phyloP scores from a whole-genome alignment of 1,140 invertebrate genomes.

The Cydia pomonella region DNA sequence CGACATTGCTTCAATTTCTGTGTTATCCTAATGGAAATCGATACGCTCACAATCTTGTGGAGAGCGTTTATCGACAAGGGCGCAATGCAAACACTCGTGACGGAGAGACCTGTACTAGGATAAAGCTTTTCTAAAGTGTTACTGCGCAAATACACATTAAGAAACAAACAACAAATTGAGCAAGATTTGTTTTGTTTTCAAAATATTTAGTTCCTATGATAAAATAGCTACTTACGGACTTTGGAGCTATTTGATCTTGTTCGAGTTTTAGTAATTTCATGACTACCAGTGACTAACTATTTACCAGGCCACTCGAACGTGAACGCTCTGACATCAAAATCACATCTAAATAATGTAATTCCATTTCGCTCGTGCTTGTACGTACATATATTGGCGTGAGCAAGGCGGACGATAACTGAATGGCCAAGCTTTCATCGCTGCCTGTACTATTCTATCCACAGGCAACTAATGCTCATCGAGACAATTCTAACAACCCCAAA shows the following conservation, averaged over 20 bases:
- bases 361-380: no score
- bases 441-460: no score
- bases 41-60: conserved; percentile 50
- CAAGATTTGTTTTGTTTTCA: conserved; percentile 3
- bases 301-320: no score
- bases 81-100: conserved; percentile 28
- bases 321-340: no score
- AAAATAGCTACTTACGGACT: not conserved
- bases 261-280: no score
- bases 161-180: conserved; percentile 19
- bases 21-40: conserved; percentile 58
- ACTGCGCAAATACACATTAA: conserved; percentile 11
- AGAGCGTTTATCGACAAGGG: conserved; percentile 41
- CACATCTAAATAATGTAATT: no score
- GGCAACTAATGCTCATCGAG: no score
- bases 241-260: not conserved
- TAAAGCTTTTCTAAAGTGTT: conserved; percentile 25
- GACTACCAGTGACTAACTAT: no score
- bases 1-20: conserved; percentile 50
- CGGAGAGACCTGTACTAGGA: conserved; percentile 10
- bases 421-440: no score
- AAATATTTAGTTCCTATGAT: not conserved
- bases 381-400: no score
- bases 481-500: no score
- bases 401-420: no score